Evolutionary conservation across 2,797 vertebrate species (phyloP), one percentile per base, ranked within the genome.

Genomic region (Danio tinwini): DNA sequence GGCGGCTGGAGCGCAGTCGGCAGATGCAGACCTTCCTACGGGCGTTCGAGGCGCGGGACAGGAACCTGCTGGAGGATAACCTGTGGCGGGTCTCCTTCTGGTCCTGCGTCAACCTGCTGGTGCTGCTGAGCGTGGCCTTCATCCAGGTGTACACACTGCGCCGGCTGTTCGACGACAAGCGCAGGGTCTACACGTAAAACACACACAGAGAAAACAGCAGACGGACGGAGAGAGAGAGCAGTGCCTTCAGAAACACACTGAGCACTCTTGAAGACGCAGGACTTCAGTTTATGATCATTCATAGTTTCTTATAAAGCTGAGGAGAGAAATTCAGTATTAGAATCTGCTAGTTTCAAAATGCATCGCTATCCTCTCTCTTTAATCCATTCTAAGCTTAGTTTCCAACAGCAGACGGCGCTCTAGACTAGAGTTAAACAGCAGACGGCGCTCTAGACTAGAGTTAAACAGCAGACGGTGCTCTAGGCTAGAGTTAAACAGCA

Each of bases 11-110:
- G 79, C 94, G 95, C 42, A 96, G 96, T 83, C 92, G 95, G 52
- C 96, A 97, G 87, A 93, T 97, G 93, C 95, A 97, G 89, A 94
- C 93, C 0, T 88, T 95, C 67, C 83, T 97, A 40, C 90, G 96
- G n/a, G 95, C 96, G 0, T 97, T 96, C 2, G 96, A 98, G 86
- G 96, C 96, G 0, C 93, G 96, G 0, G 96, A 97, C 86, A 90
- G 96, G 4, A 96, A 96, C 86, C 93, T 98, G 13, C 94, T 95
- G 84, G 96, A 97, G 58, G 93, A 94, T 84, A 98, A 97, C 88
- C 88, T 96, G 45, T 95, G 93, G 87, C 91, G 94, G 40, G 96
- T 98, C 39, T 96, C 95, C 5, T 96, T 97, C 89, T 97, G 96
- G 96, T 98, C 96, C 0, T 96, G 94, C 0, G 88, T 94, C 52